Conservation (phyloP, 2,113 vertebrate species). For the Saimiri boliviensis region DNA sequence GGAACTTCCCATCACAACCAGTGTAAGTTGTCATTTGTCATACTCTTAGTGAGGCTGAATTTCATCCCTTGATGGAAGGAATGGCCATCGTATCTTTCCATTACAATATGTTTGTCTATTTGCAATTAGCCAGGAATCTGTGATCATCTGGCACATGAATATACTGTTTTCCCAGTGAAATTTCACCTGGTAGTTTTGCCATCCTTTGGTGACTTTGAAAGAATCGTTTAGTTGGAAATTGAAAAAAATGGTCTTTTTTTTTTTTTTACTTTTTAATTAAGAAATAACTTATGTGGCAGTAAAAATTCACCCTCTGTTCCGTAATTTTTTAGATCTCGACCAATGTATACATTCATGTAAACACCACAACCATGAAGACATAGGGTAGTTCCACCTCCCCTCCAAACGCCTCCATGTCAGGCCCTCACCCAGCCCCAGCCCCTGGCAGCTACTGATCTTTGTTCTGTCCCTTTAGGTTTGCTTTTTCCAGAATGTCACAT, state of each 20-base stretch:
- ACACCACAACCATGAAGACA: too few species aligned
- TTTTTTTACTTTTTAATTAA: background rate
- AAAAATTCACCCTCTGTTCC: background rate
- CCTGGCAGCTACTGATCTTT: too few species aligned
- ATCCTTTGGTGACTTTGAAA: background rate
- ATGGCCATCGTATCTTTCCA: background rate
- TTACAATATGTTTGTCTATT: background rate
- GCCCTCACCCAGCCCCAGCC: too few species aligned
- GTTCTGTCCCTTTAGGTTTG: background rate
- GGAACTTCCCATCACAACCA: background rate
- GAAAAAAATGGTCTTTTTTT: background rate
- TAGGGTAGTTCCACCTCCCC: too few species aligned
- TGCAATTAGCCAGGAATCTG: background rate
- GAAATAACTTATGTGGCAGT: background rate
- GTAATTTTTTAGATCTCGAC: background rate
- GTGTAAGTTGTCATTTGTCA: background rate
- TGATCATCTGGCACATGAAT: background rate
- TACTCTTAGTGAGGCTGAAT: background rate
- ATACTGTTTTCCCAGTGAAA: background rate
- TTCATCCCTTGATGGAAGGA: background rate
- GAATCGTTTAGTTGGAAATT: background rate
- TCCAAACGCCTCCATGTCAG: background rate
- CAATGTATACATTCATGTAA: too few species aligned
- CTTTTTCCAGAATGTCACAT: background rate
- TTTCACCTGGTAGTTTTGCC: background rate